phyloP scores from a whole-genome alignment of 64 coral and sea anemone genomes.

The Platygyra sinensis region DNA sequence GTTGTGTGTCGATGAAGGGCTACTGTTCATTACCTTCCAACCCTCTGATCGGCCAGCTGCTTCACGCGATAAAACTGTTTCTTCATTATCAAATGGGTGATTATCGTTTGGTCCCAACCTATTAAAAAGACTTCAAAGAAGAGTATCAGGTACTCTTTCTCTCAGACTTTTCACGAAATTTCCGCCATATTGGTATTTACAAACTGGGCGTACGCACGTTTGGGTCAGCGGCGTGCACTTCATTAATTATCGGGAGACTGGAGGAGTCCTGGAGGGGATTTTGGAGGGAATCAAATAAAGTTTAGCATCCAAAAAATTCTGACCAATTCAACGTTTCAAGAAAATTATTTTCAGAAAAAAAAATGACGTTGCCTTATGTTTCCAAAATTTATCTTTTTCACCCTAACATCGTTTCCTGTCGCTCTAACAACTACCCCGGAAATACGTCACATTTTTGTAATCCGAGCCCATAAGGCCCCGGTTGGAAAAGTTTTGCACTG shows the following conservation, averaged over 20 bases:
- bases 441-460: constrained; percentile 2
- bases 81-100: constrained; percentile 70
- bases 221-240: not conserved
- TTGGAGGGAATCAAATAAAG: no score
- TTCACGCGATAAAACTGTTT: constrained; percentile 99
- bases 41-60: constrained; percentile 95
- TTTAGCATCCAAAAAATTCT: no score
- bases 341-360: no score
- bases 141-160: not conserved
- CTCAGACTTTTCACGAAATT: not conserved
- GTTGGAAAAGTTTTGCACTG: not conserved
- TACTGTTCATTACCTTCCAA: constrained; percentile 75
- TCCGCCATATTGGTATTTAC: constrained; percentile 51
- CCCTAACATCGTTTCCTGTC: not conserved
- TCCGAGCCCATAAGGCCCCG: not conserved
- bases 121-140: not conserved
- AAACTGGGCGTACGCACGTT: constrained; percentile 1
- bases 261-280: no score
- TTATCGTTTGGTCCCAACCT: not conserved
- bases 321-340: no score
- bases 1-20: constrained; percentile 3
- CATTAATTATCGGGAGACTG: no score
- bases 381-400: no score
- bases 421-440: not conserved
- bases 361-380: no score